Conservation (phyloP, 2,113 vertebrate genomes). For the Plectropomus leopardus region DNA sequence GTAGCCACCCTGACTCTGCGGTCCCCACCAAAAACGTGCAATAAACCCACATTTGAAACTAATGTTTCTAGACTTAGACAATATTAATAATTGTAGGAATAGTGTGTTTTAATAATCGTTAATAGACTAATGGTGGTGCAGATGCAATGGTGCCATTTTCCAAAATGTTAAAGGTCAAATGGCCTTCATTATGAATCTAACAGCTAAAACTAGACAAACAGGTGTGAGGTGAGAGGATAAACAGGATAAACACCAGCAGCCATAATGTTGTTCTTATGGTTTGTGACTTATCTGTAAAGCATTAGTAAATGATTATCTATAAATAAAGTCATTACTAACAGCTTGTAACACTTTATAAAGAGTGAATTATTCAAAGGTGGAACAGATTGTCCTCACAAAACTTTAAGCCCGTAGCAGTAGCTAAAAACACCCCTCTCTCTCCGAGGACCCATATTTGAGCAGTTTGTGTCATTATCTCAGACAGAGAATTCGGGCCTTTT, state of each 20-base stretch:
- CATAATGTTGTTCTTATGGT: neutral
- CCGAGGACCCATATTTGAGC: constrained; percentile 29
- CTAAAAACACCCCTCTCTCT: constrained; percentile 38
- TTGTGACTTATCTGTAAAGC: neutral
- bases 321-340: neutral
- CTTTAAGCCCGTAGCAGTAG: constrained; percentile 10
- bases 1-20: too few species aligned
- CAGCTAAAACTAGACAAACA: neutral
- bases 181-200: neutral
- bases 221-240: neutral
- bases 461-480: constrained; percentile 57
- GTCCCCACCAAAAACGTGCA: too few species aligned
- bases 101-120: too few species aligned
- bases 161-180: neutral
- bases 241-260: neutral
- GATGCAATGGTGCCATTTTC: neutral
- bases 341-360: neutral
- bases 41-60: neutral
- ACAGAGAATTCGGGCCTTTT: constrained; percentile 56
- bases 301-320: neutral
- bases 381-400: neutral
- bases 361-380: neutral
- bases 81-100: too few species aligned
- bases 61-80: too few species aligned
- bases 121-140: neutral